These are phyloP conservation scores for Porites lutea DNA, from an alignment of 64 coral and sea anemone species.

Conservation along the genomic window DNA sequence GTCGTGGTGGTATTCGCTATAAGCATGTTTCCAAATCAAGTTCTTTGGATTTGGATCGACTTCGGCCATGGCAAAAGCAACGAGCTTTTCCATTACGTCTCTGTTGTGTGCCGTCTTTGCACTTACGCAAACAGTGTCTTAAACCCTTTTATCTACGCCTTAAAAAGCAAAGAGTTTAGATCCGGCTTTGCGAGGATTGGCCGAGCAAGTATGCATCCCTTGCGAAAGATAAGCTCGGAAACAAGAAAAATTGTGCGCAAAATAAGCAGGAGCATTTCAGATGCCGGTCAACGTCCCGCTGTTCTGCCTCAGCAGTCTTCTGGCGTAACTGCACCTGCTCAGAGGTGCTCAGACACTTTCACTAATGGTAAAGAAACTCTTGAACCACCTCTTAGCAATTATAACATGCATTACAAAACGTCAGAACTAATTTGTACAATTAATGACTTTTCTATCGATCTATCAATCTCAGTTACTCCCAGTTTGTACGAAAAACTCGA, in stretches of 20 bases:
- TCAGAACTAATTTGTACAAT: no score
- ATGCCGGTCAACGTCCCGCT: not conserved
- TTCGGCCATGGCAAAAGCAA: constrained; percentile 49
- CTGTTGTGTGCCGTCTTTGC: constrained; percentile 66
- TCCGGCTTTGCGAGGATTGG: constrained; percentile 52
- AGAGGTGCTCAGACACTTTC: no score
- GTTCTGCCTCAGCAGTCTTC: not conserved
- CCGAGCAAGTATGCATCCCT: constrained; percentile 25
- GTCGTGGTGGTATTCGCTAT: constrained; percentile 83
- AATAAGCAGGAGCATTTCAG: not conserved
- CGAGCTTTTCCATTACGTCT: constrained; percentile 41
- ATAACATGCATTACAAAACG: no score
- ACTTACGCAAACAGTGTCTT: constrained; percentile 86
- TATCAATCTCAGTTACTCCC: no score
- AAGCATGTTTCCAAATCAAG: constrained; percentile 92
- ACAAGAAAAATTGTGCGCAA: not conserved
- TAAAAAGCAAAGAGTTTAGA: constrained; percentile 62
- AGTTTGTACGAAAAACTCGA: no score
- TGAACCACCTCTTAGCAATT: no score
- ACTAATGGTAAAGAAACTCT: no score
- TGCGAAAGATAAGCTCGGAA: not conserved
- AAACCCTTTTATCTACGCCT: constrained; percentile 83
- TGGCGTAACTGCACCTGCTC: not conserved
- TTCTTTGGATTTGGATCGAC: constrained; percentile 89
- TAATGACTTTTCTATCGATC: no score